Evolutionary conservation across 2,797 vertebrate species (phyloP).

Genomic region (Odontamblyopus rebecca): DNA sequence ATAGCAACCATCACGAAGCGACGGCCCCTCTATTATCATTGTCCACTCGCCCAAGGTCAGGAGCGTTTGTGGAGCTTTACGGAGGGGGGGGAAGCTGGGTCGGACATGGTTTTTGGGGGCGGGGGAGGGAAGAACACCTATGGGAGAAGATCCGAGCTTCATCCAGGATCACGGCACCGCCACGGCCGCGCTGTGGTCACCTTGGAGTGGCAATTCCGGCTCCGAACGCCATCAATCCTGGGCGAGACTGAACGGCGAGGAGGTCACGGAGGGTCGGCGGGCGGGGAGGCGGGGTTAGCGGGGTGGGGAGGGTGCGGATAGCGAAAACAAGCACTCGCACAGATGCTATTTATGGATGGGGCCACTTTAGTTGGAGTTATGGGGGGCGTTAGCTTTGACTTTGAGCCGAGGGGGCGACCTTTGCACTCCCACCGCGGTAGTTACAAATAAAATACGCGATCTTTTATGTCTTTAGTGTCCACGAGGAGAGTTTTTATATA

Average conservation of each 20-base stretch:
- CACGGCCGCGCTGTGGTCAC: constrained; percentile 35
- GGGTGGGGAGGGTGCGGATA: constrained; percentile 8
- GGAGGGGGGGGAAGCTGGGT: not conserved
- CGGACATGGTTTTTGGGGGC: not conserved
- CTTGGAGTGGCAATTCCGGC: constrained; percentile 50
- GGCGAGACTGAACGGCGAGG: not conserved
- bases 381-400: not conserved
- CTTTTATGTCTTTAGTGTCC: not conserved
- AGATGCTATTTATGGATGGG: not conserved
- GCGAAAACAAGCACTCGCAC: not conserved
- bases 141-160: constrained; percentile 28
- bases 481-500: no score
- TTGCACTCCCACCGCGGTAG: not conserved
- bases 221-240: constrained; percentile 30
- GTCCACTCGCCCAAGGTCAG: constrained; percentile 55
- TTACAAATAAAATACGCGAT: not conserved
- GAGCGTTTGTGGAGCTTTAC: constrained; percentile 13
- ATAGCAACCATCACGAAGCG: constrained; percentile 21
- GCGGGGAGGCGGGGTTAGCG: not conserved
- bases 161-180: constrained; percentile 27
- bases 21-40: constrained; percentile 37
- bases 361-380: not conserved
- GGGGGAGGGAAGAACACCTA: not conserved
- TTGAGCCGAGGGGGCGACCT: not conserved
- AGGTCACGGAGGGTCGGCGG: constrained; percentile 1